Conservation (phyloP, 2,888 invertebrate species). For the Spisula solida region DNA sequence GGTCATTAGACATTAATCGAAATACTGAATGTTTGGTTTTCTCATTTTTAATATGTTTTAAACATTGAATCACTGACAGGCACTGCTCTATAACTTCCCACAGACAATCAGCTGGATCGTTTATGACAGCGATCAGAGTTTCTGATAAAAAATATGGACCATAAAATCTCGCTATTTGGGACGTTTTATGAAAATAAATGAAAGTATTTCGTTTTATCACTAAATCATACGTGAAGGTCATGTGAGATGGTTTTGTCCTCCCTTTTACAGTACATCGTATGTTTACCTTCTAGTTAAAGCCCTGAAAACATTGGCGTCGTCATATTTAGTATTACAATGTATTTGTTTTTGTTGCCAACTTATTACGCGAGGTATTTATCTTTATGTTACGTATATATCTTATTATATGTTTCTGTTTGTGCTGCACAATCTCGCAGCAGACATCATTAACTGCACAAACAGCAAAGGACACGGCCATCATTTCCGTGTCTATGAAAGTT, state of each 20-base stretch:
- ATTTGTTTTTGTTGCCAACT: too few relatives aligned
- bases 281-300: neutral
- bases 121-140: neutral
- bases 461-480: neutral
- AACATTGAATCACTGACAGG: conserved; percentile 24
- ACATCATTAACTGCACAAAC: too few relatives aligned
- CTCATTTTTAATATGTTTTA: conserved; percentile 19
- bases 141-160: neutral
- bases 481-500: neutral
- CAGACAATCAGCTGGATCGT: neutral
- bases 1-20: conserved; percentile 12
- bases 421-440: too few relatives aligned
- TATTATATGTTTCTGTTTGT: too few relatives aligned
- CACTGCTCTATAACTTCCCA: neutral
- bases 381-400: too few relatives aligned
- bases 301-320: too few relatives aligned
- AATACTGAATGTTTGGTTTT: neutral
- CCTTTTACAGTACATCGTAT: neutral
- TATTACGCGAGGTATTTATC: too few relatives aligned
- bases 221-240: conserved; percentile 6
- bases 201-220: conserved; percentile 3
- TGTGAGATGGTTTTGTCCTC: neutral
- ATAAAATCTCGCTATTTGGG: conserved; percentile 1
- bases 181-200: neutral
- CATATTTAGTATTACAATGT: too few relatives aligned